Base-by-base conservation (phyloP, 2,888 invertebrate genomes). In the Sinohyriopsis cumingii region DNA sequence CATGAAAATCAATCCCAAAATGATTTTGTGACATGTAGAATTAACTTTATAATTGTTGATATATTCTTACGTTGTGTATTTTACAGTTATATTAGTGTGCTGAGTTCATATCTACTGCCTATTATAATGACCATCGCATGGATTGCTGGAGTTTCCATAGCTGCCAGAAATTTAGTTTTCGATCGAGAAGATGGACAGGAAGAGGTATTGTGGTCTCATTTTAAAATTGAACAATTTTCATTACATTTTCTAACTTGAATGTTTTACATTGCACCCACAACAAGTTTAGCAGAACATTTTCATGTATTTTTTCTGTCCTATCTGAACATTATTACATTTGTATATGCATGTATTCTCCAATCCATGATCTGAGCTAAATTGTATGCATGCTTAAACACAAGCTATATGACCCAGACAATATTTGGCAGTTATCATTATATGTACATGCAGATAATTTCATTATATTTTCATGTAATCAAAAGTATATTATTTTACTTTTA, bases 141-240 rank as follows among this genome's bases (percentile, higher is more conserved):
- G 90, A 73, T 90, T 53, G 89, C 89, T 19, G 80, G 87, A n/a
- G 81, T 91, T 6, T 90, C 88, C 15, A 84, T 88, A 25, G 85
- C 89, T 9, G 88, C 90, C 28, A 81, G 86, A 59, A 88, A 88
- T 69, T 80, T 89, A 18, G 88, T 90, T 5, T 83, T 87, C 59
- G 90, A 90, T 76, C 78, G 88, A 71, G 90, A 91, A 80, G 79
- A 85, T 55, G 87, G 90, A 67, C 83, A 90, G 28, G 90, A 91
- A 73, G 88, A 90, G 85, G 90, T 45, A 45, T 15, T 15, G 12
- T 15, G 15, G 45, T 45, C 3, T 45, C 12, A 89, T 80, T 68
- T 63, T 68, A 9, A 0, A 45, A 45, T 12, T 12, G 0, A 15
- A 15, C 9, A 45, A 33, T 33, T 5, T 54, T 22, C 54, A 6